Percentiles rank a stretch among this genome's conserved stretches.
These are phyloP conservation scores for Amazona guildingii DNA, from an alignment of 2,113 vertebrate species.

Conservation along the genomic window DNA sequence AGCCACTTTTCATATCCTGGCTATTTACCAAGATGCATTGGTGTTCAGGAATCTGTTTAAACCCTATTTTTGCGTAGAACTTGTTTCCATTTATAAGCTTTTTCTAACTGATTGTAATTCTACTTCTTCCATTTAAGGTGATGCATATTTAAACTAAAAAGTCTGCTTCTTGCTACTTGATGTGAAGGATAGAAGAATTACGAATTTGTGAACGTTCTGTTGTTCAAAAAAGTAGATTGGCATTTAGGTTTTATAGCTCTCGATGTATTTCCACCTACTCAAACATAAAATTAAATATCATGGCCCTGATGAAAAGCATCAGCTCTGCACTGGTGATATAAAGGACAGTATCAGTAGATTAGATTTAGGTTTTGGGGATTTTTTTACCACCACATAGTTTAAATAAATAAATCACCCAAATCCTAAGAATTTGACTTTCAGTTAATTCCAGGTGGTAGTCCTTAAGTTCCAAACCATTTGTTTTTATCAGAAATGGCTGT, in stretches of 20 bases:
- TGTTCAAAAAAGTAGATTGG: slow-evolving; percentile 54
- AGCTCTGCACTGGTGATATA: slow-evolving; percentile 18
- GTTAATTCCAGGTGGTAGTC: neutral
- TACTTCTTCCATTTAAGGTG: neutral
- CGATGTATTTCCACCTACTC: slow-evolving; percentile 46
- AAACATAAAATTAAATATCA: slow-evolving; percentile 62
- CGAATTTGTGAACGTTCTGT: slow-evolving; percentile 30
- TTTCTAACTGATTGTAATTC: neutral
- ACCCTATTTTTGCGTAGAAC: neutral
- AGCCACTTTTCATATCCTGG: neutral
- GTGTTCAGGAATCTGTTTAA: neutral
- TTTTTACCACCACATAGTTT: neutral
- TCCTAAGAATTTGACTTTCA: neutral
- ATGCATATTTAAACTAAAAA: slow-evolving; percentile 22
- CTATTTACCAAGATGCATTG: neutral
- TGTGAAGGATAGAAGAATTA: neutral
- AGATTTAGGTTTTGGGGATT: neutral
- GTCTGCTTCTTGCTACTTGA: neutral
- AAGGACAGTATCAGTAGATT: slow-evolving; percentile 11
- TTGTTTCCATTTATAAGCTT: slow-evolving; percentile 3
- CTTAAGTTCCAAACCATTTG: neutral
- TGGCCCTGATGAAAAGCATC: slow-evolving; percentile 41
- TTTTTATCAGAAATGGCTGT: neutral
- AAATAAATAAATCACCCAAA: neutral
- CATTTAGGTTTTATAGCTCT: slow-evolving; percentile 48